Base-by-base conservation (phyloP, 2,888 invertebrate species). In the Perithous albicinctus region DNA sequence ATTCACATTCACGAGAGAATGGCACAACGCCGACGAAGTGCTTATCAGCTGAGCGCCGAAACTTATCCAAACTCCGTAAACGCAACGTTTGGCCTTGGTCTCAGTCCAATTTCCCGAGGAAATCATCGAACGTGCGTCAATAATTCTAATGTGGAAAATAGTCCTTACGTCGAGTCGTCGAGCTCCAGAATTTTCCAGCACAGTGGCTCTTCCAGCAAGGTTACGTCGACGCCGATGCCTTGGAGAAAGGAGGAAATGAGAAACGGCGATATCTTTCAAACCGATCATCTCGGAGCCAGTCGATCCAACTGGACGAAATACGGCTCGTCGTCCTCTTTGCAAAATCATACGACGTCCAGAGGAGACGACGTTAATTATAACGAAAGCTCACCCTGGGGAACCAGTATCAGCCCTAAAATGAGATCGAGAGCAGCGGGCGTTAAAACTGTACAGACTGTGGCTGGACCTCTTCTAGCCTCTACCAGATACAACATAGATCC, bases 401-500 rank as follows among this genome's bases (percentile, higher is more conserved):
- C 86, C 0, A 88, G 84, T 18, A 88, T 86, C 15, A 90, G 90
- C 81, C 90, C 91, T 0, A 92, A 90, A 77, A 89, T 89, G 81
- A 87, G 88, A 23, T 75, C 87, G 0, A 89, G 87, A 77, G 87
- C 86, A 20, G 80, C 66, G 0, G 89, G 89, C 0, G 63, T 89
- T 0, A 92, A 89, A 80, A 89, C 90, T 1, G 89, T 91, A 0
- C 92, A 91, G 74, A 91, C 91, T 8, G 88, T 91, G 5, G 91
- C 92, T 8, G 94, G 94, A 35, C 94, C 94, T 0, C 87, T 94
- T 38, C 88, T 94, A 35, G 90, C 93, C 43, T 93, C 94, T 0
- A 93, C 93, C 4, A 91, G 91, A 87, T 94, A 92, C 85, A 93
- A 93, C 83, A 93, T 93, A 23, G 94, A 93, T 88, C 91, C 93